Conservation (phyloP, 2,797 vertebrate genomes). For the Cyclopterus lumpus region DNA sequence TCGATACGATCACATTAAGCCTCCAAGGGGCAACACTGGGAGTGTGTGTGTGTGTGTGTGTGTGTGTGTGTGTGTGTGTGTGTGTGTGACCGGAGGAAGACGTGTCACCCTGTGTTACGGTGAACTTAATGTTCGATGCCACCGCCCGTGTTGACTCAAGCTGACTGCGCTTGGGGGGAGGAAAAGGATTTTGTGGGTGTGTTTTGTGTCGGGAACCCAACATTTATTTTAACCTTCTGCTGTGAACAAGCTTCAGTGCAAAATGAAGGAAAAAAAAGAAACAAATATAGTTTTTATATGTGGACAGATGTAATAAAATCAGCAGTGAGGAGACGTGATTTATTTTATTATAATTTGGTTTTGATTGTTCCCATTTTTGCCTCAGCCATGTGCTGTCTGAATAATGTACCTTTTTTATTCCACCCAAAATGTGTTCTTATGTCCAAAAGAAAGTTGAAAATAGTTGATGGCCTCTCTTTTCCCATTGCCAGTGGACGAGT, state of each 20-base stretch:
- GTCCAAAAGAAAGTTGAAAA: background rate
- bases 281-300: background rate
- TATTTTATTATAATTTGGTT: background rate
- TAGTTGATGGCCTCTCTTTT: background rate
- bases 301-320: background rate
- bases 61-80: background rate
- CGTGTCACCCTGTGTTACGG: conserved; percentile 66
- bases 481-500: background rate
- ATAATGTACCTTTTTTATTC: background rate
- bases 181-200: conserved; percentile 29
- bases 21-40: conserved; percentile 24
- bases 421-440: background rate
- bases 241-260: conserved; percentile 27
- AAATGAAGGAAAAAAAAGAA: background rate
- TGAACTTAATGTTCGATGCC: conserved; percentile 70
- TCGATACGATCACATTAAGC: conserved; percentile 42
- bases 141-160: conserved; percentile 68
- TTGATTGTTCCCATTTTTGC: background rate
- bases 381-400: background rate
- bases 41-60: background rate
- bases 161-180: conserved; percentile 52
- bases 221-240: conserved; percentile 55
- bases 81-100: conserved; percentile 38
- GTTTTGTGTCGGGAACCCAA: conserved; percentile 41
- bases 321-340: background rate